phyloP scores from a whole-genome alignment of 2,888 invertebrate species.

The Erynnis tages region DNA sequence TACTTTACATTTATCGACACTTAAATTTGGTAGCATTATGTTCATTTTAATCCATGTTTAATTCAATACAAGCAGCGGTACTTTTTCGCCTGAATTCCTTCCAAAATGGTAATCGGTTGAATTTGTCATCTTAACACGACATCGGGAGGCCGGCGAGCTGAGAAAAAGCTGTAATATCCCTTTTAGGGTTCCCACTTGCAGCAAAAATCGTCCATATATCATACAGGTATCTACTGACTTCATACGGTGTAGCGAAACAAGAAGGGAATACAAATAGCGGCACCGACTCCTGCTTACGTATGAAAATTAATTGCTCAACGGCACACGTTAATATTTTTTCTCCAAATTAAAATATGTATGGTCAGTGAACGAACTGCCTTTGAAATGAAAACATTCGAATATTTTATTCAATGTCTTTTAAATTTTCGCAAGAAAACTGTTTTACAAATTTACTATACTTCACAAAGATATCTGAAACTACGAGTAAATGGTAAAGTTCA shows the following conservation, averaged over 20 bases:
- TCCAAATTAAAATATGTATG: no score
- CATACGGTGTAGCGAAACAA: not conserved
- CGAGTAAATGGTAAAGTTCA: no score
- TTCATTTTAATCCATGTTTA: not conserved
- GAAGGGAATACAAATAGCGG: constrained; percentile 7
- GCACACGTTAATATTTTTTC: no score
- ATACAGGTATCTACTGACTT: constrained; percentile 1
- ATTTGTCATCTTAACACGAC: constrained; percentile 4
- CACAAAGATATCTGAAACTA: no score
- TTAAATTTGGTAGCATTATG: not conserved
- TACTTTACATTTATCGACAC: not conserved
- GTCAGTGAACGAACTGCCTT: no score
- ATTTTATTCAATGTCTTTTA: no score
- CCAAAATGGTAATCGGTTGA: not conserved
- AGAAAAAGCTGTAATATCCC: constrained; percentile 6
- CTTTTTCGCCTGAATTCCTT: constrained; percentile 3
- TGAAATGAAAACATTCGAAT: no score
- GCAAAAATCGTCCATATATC: not conserved
- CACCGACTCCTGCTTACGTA: no score
- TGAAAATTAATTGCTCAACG: no score
- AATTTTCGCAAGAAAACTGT: no score
- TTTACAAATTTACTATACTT: no score
- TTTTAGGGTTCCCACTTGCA: not conserved
- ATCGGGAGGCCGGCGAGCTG: not conserved
- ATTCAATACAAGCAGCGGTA: constrained; percentile 2